These are phyloP conservation scores for Sebastes iracundus DNA, from an alignment of 2,797 vertebrate species.

Conservation along the genomic window DNA sequence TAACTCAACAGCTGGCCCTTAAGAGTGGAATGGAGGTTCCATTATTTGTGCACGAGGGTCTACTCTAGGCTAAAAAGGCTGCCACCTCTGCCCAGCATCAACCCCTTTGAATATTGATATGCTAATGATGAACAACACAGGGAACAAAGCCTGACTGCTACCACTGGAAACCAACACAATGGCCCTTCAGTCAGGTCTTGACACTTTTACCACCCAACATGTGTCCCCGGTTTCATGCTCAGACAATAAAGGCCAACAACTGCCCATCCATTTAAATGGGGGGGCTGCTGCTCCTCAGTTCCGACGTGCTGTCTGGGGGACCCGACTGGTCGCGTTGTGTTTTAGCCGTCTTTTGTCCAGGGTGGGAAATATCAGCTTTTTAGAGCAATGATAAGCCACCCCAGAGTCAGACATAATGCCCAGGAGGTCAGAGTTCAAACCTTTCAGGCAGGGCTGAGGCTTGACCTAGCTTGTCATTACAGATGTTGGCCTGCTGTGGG, in stretches of 20 bases:
- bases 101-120: slow-evolving; percentile 85
- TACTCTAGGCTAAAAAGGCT: slow-evolving; percentile 73
- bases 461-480: slow-evolving; percentile 56
- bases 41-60: slow-evolving; percentile 61
- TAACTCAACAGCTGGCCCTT: slow-evolving; percentile 71
- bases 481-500: slow-evolving; percentile 69
- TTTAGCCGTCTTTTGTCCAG: slow-evolving; percentile 59
- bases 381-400: slow-evolving; percentile 62
- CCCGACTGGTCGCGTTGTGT: slow-evolving; percentile 49
- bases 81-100: slow-evolving; percentile 71
- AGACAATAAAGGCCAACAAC: slow-evolving; percentile 82
- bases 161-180: slow-evolving; percentile 79
- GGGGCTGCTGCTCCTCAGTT: slow-evolving; percentile 52
- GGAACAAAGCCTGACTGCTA: slow-evolving; percentile 77
- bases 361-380: slow-evolving; percentile 69
- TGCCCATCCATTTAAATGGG: slow-evolving; percentile 63
- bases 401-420: slow-evolving; percentile 54
- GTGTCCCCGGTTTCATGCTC: slow-evolving; percentile 79
- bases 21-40: slow-evolving; percentile 44
- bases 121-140: slow-evolving; percentile 85
- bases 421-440: slow-evolving; percentile 77
- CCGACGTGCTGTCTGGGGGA: slow-evolving; percentile 64
- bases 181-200: slow-evolving; percentile 76
- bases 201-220: slow-evolving; percentile 88
- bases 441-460: slow-evolving; percentile 67